A percentile compares a stretch with the other conserved stretches of the same genome.
These are phyloP conservation scores for Neoascia interrupta DNA, from an alignment of 2,888 invertebrate genomes.

Conservation along the genomic window DNA sequence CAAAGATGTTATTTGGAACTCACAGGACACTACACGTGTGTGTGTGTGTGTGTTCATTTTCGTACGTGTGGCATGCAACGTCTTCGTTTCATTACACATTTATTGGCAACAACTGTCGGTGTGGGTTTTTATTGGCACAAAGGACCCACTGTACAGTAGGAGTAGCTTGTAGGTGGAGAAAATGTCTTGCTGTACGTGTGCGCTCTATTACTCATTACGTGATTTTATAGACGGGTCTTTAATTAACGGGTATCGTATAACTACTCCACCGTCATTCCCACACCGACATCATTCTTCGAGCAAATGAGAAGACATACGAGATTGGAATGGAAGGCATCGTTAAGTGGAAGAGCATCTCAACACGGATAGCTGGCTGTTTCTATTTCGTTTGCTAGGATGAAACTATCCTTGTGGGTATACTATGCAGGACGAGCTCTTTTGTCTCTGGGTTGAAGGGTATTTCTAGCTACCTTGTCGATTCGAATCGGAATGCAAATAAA, in stretches of 20 bases:
- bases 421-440: too few species aligned
- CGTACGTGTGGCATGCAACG: too few species aligned
- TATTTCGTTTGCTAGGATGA: background rate
- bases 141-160: background rate
- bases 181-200: conserved; percentile 17
- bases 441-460: conserved; percentile 9
- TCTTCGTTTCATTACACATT: conserved; percentile 7
- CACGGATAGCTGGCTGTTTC: too few species aligned
- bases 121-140: conserved; percentile 42
- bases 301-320: conserved; percentile 44
- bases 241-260: conserved; percentile 43
- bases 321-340: conserved; percentile 53
- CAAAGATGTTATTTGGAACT: conserved; percentile 8
- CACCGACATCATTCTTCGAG: background rate
- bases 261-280: background rate
- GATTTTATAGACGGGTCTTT: conserved; percentile 61
- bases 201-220: conserved; percentile 65
- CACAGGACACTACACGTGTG: background rate
- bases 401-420: too few species aligned
- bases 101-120: conserved; percentile 36
- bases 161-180: background rate
- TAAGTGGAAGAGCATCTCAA: too few species aligned
- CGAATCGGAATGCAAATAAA: conserved; percentile 63
- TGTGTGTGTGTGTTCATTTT: too few species aligned
- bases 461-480: conserved; percentile 40